Base-by-base conservation (phyloP, 2,888 invertebrate genomes). In the Tinea semifulvella region DNA sequence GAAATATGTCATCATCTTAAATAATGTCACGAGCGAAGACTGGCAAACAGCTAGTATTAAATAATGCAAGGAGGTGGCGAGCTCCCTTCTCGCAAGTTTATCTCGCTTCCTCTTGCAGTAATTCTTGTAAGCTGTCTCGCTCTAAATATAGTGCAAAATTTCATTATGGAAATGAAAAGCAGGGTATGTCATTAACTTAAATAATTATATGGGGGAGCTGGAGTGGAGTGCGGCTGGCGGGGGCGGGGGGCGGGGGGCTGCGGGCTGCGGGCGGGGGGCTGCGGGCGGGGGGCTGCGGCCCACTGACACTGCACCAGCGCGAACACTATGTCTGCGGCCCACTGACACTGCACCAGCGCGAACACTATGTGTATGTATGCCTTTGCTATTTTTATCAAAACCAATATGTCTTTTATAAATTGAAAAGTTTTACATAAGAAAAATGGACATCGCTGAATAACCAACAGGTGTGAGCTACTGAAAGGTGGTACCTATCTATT, bases 101-200 rank as follows among this genome's bases (percentile, higher is more conserved):
- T 36, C 53, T 54, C 51, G 7, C 54, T 38, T 56, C 2, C 6
- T 1, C 19, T 43, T 50, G 45, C 2, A n/a, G n/a, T n/a, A n/a
- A n/a, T n/a, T n/a, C n/a, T n/a, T n/a, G n/a, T n/a, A n/a, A 7
- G 2, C 22, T 49, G 14, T 65, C 67, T 47, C 56, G 1, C 51
- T 66, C 63, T 10, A 56, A n/a, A 49, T 65, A 46, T 52, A 46
- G 40, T 51, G 55, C 53, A 58, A 65, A 73, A 72, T 76, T 66
- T 68, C 62, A 72, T 70, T 76, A 70, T 68, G 57, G 56, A 54
- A 60, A 60, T 61, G 63, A 65, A 68, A 73, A 66, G 68, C 72
- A 73, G 70, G 66, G 65, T 69, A 73, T 70, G 75, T 77, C 74
- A 79, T 79, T 76, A 77, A 69, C 68, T 77, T 69, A 74, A 75